These are phyloP conservation scores for Uloborus plumipes DNA, from an alignment of 2,888 invertebrate genomes.

Conservation along the genomic window DNA sequence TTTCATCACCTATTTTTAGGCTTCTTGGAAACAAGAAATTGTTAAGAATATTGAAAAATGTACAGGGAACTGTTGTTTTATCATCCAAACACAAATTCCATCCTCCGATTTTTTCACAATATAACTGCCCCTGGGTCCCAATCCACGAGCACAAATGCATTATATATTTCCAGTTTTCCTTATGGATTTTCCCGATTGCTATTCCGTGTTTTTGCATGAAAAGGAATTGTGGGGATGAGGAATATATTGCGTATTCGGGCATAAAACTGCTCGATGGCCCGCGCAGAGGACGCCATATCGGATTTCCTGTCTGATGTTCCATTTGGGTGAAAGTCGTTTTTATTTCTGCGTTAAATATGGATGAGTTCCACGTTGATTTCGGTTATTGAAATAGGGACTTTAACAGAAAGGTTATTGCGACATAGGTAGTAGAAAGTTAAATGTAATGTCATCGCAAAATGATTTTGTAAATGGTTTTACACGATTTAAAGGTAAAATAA, in stretches of 20 bases:
- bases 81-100: conserved; percentile 16
- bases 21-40: background rate
- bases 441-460: too few species aligned
- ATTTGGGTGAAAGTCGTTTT: too few species aligned
- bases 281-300: conserved; percentile 2
- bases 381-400: too few species aligned
- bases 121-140: conserved; percentile 28
- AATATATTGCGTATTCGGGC: conserved; percentile 19
- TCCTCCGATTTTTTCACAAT: conserved; percentile 7
- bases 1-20: background rate
- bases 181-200: conserved; percentile 35
- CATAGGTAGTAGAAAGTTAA: too few species aligned
- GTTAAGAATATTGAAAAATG: background rate
- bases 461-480: too few species aligned
- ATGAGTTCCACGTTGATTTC: too few species aligned
- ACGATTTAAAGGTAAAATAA: too few species aligned
- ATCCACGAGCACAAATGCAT: conserved; percentile 17
- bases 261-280: background rate
- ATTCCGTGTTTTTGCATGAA: conserved; percentile 35
- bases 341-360: too few species aligned
- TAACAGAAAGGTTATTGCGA: too few species aligned
- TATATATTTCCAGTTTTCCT: conserved; percentile 36
- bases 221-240: conserved; percentile 4
- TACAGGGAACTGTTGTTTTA: conserved; percentile 45
- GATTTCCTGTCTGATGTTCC: too few species aligned